Base-by-base conservation (phyloP, 2,888 invertebrate genomes). In the Meghimatium bilineatum region DNA sequence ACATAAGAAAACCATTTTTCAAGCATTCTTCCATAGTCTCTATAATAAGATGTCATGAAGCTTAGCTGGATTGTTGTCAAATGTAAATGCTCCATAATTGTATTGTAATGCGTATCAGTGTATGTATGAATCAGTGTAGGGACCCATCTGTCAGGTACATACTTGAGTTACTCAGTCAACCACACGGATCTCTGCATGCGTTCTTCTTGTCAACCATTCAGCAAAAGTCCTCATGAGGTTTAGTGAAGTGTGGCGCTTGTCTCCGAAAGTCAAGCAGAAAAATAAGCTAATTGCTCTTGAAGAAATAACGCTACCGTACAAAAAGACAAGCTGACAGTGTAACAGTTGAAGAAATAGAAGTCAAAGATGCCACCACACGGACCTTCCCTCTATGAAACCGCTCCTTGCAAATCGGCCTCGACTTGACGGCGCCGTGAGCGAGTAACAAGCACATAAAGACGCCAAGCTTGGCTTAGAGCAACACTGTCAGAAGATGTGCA, bases 381-480 rank as follows among this genome's bases (percentile, higher is more conserved):
- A 6, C 44, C 10, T 72, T 10, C 17, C 72, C 44, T 12, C 32
- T 56, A 29, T 75, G 10, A 6, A 26, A n/a, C 44, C 79, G 23
- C 69, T 80, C 71, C 49, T 69, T 26, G 29, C 26, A n/a, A 49
- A 66, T 44, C n/a, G 52, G 29, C 80, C 56, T 49, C 29, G 80
- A 80, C 80, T 56, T 29, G 14, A 0, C 32, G 80, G 71, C 80
- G 80, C 80, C 80, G 26, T 17, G 34, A 66, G 44, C 32, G 32
- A 67, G 32, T n/a, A 6, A 44, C 63, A 34, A 44, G 63, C n/a
- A 38, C 38, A 23, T 78, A 38, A n/a, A 78, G 78, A 78, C 78
- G 78, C 38, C 66, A 38, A 36, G 49, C 32, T 67, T 38, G 14
- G 66, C 32, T 66, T 44, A 38, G 49, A 67, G 44, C 6, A 49